A percentile compares a stretch with the other conserved stretches of the same genome.
Evolutionary conservation across 1,140 invertebrate species (phyloP).

Genomic region (Latrodectus geometricus): DNA sequence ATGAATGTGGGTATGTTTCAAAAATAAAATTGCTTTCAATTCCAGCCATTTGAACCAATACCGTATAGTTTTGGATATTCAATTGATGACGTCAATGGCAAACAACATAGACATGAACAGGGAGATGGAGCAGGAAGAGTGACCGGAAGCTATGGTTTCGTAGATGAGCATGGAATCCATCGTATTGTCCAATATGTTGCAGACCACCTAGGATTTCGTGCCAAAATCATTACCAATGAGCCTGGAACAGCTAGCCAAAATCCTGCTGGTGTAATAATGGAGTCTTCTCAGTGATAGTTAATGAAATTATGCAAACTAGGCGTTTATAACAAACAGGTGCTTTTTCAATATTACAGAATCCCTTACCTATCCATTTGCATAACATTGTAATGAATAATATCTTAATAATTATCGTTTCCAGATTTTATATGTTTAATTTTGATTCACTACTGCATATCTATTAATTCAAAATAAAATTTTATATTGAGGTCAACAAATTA

Average conservation of each 20-base stretch:
- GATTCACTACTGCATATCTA: too few species aligned
- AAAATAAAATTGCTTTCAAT: too few species aligned
- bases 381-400: too few species aligned
- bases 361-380: too few species aligned
- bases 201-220: constrained; percentile 27
- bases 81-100: constrained; percentile 8
- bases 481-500: too few species aligned
- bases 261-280: constrained; percentile 57
- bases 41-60: background rate
- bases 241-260: constrained; percentile 51
- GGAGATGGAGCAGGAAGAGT: constrained; percentile 32
- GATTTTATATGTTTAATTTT: too few species aligned
- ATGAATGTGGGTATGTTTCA: too few species aligned
- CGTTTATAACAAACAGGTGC: too few species aligned
- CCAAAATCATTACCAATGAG: constrained; percentile 56
- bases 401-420: too few species aligned
- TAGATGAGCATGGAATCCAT: constrained; percentile 31
- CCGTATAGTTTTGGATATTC: constrained; percentile 43
- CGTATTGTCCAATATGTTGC: constrained; percentile 40
- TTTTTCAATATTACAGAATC: too few species aligned
- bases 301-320: too few species aligned
- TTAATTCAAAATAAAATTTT: too few species aligned
- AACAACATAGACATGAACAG: constrained; percentile 13
- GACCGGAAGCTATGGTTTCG: constrained; percentile 34
- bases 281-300: constrained; percentile 10